Percentiles rank a stretch among this genome's conserved stretches.
These are phyloP conservation scores for Rhinogobio ventralis DNA, from an alignment of 2,797 vertebrate genomes.

Conservation along the genomic window DNA sequence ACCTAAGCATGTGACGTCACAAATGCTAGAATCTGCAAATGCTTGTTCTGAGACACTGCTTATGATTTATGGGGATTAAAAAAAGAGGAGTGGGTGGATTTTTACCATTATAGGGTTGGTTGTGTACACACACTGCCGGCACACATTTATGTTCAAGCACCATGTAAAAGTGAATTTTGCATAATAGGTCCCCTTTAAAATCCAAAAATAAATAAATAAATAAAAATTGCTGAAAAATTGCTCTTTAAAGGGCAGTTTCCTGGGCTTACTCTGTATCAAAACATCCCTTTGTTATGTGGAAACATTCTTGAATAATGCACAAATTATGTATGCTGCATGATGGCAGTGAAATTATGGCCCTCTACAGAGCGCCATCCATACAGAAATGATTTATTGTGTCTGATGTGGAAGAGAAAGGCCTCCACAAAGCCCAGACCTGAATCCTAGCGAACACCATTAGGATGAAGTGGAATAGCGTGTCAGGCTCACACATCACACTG, in stretches of 20 bases:
- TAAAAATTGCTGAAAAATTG: not conserved
- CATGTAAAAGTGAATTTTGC: too few species aligned
- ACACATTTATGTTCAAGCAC: too few species aligned
- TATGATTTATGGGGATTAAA: too few species aligned
- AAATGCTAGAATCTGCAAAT: too few species aligned
- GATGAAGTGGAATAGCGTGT: not conserved
- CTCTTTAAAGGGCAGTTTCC: slow-evolving; percentile 14
- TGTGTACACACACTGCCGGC: too few species aligned
- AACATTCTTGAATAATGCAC: not conserved
- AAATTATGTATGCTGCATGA: not conserved
- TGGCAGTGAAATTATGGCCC: not conserved
- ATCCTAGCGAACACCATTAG: not conserved
- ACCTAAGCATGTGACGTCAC: too few species aligned
- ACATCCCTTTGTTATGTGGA: not conserved
- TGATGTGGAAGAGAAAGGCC: not conserved
- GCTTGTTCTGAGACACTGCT: too few species aligned
- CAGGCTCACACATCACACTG: not conserved
- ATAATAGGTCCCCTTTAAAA: not conserved
- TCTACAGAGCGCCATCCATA: not conserved
- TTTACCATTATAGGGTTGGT: too few species aligned
- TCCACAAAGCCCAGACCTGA: not conserved
- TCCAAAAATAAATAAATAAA: not conserved
- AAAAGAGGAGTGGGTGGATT: too few species aligned
- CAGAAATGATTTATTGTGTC: not conserved
- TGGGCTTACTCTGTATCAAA: slow-evolving; percentile 1